Percentiles rank a stretch among this genome's conserved stretches.
Conservation (phyloP, 1,140 invertebrate species). For the Diuraphis noxia region DNA sequence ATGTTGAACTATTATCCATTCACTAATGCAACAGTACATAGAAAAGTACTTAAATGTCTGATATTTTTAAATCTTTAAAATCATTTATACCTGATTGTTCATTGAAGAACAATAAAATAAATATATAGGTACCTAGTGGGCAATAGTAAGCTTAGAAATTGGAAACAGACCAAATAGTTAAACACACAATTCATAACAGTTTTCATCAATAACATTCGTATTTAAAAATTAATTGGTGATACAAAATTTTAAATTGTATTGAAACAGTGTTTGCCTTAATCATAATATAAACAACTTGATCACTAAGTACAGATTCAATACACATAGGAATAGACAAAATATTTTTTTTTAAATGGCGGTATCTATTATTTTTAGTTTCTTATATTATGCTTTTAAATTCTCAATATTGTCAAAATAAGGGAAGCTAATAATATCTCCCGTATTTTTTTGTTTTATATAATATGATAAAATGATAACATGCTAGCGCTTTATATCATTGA, state of each 20-base stretch:
- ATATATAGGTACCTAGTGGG: no score
- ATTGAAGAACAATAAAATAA: not conserved
- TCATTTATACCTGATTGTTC: not conserved
- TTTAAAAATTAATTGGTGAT: not conserved
- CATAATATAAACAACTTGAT: not conserved
- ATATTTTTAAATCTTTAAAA: not conserved
- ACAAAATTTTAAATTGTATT: not conserved
- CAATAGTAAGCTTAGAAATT: not conserved
- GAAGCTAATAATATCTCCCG: not conserved
- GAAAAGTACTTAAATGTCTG: not conserved
- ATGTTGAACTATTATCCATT: not conserved
- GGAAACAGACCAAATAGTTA: not conserved
- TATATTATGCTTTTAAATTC: not conserved
- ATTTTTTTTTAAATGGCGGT: not conserved
- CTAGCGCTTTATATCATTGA: not conserved
- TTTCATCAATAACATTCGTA: not conserved
- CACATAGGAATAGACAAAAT: no score
- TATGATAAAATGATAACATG: not conserved
- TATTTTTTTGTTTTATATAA: not conserved
- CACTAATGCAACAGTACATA: not conserved
- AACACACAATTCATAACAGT: not conserved
- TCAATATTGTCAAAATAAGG: not conserved
- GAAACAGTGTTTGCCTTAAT: not conserved
- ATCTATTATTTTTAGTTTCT: not conserved
- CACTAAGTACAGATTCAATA: not conserved